Base-by-base conservation (phyloP, 1,140 invertebrate genomes). In the Sycophila sp. region DNA sequence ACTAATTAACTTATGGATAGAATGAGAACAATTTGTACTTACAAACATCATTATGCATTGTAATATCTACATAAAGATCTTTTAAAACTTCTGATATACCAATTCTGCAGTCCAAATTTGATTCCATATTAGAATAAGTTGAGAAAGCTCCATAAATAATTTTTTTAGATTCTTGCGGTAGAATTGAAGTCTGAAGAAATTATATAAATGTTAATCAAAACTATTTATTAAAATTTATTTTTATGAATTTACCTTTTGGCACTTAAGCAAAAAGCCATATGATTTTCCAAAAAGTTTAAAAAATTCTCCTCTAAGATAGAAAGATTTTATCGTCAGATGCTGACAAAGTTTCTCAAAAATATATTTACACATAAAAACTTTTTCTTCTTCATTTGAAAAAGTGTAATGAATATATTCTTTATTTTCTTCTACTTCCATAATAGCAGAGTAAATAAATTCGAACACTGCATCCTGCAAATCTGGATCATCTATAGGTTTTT, bases 271-370 rank as follows among this genome's bases (percentile, higher is more conserved):
- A 22, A 65, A 69, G 8, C 73, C 74, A 68, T 74, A 79, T n/a
- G 67, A 64, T 76, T 77, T 80, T 3, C 80, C 80, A 19, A 82
- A 64, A 22, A 83, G 64, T 71, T 77, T 77, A 6, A 83, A 71
- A 51, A 78, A 81, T 72, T 66, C 76, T 24, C 74, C 64, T 59
- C 72, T 79, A 47, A 75, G 74, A 22, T 66, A 73, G 53, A 75
- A 78, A n/a, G 24, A 53, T 49, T 62, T 69, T 15, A 8, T 66
- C 5, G 60, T 40, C 17, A 71, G 30, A 22, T 69, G 53, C 10
- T 30, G 19, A 22, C 32, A 40, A 2, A 75, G 55, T 32, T 59
- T 60, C 1, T 51, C 55, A 42, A 69, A 73, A 56, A 75, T 65
- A 19, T 60, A 17, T n/a, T 15, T 69, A 34, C 71, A 71, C 36